Evolutionary conservation across 2,113 vertebrate genomes (phyloP).

Genomic region (Paradoxurus hermaphroditus): DNA sequence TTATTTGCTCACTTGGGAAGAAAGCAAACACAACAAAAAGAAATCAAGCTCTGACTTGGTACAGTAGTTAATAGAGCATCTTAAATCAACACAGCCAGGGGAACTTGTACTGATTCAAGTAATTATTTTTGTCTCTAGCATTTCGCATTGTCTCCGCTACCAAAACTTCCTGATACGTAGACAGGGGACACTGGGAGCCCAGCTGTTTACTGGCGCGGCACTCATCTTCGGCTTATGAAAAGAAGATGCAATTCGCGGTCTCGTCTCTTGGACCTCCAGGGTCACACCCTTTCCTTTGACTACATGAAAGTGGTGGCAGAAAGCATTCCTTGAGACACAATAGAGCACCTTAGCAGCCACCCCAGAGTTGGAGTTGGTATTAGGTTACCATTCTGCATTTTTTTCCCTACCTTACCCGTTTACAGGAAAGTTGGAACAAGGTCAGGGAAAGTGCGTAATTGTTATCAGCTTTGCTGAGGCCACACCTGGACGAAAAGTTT

Average conservation of each 20-base stretch:
- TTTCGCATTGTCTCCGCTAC: conserved; percentile 43
- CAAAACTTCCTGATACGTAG: conserved; percentile 36
- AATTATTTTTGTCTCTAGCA: conserved; percentile 65
- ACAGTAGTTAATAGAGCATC: conserved; percentile 60
- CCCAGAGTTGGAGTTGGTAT: conserved; percentile 51
- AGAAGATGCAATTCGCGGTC: conserved; percentile 68
- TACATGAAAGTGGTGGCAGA: conserved; percentile 64
- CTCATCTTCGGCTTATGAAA: conserved; percentile 73
- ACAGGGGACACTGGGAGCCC: neutral
- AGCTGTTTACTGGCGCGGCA: conserved; percentile 60
- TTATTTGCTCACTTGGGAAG: conserved; percentile 71
- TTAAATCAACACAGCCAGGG: conserved; percentile 67
- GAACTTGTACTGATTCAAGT: conserved; percentile 68
- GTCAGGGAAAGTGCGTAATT: conserved; percentile 84
- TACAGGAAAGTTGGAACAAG: conserved; percentile 82
- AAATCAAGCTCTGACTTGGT: conserved; percentile 56
- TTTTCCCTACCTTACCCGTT: conserved; percentile 67
- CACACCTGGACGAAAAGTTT: conserved; percentile 80
- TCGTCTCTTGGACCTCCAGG: conserved; percentile 47
- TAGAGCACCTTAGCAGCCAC: conserved; percentile 52
- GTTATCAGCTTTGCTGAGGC: conserved; percentile 78
- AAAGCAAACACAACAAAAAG: conserved; percentile 68
- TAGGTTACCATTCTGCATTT: conserved; percentile 71
- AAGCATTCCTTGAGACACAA: conserved; percentile 76
- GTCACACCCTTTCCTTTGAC: conserved; percentile 75